A percentile compares a stretch with the other conserved stretches of the same genome.
phyloP scores from a whole-genome alignment of 2,797 vertebrate species.

The Hybognathus amarus region DNA sequence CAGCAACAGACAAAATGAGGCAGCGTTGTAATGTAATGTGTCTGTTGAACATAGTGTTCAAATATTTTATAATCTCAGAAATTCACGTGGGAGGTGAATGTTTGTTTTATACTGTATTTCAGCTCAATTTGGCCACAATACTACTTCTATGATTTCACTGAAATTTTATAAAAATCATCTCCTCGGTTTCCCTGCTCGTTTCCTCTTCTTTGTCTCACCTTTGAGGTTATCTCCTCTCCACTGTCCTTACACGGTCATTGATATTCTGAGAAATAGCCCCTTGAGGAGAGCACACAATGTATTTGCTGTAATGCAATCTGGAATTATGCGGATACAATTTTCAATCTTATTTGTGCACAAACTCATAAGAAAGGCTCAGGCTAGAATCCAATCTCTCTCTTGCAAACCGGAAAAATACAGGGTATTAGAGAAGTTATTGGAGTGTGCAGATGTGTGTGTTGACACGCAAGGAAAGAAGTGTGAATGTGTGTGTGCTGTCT shows the following conservation, averaged over 20 bases:
- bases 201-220: constrained; percentile 30
- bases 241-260: constrained; percentile 39
- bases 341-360: constrained; percentile 63
- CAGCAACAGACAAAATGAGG: constrained; percentile 18
- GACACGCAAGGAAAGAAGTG: neutral
- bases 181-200: neutral
- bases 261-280: constrained; percentile 61
- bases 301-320: constrained; percentile 63
- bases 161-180: constrained; percentile 22
- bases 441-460: constrained; percentile 36
- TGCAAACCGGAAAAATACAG: constrained; percentile 62
- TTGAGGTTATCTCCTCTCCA: constrained; percentile 30
- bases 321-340: constrained; percentile 63
- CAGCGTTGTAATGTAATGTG: neutral
- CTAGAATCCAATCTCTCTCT: constrained; percentile 61
- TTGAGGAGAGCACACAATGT: constrained; percentile 56
- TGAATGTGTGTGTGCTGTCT: constrained; percentile 39
- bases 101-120: neutral
- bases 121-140: neutral
- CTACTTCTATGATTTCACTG: constrained; percentile 16
- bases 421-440: constrained; percentile 56
- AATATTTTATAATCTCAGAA: constrained; percentile 16
- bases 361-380: constrained; percentile 61
- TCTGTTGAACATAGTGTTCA: constrained; percentile 12
- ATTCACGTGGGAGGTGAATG: neutral